These are phyloP conservation scores for Pluvianellus socialis DNA, from an alignment of 2,113 vertebrate species.

Conservation along the genomic window DNA sequence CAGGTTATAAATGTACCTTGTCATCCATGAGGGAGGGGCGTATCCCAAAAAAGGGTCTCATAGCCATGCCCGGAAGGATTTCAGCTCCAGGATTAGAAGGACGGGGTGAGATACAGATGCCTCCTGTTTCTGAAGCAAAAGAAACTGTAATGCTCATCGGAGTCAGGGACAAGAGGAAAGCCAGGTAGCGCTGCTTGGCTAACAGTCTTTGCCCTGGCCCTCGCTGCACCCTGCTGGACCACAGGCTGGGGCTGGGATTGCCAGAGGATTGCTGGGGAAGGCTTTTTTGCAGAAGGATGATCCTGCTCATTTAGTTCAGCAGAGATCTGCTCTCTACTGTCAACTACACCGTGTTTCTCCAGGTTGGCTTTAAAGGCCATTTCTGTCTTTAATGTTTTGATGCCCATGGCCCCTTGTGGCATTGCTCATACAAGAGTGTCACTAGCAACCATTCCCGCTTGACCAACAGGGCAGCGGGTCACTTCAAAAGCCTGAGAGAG, in stretches of 20 bases:
- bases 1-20: slow-evolving; percentile 61
- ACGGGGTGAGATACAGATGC: slow-evolving; percentile 80
- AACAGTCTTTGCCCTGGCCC: not conserved
- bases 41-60: slow-evolving; percentile 84
- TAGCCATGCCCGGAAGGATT: slow-evolving; percentile 83
- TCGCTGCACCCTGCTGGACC: not conserved
- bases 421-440: not conserved
- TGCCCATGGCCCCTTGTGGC: not conserved
- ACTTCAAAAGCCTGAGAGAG: not conserved
- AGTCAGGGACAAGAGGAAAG: not conserved
- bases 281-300: not conserved
- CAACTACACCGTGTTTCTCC: not conserved
- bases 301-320: not conserved
- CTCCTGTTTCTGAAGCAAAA: slow-evolving; percentile 80
- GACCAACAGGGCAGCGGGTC: not conserved
- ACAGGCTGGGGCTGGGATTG: not conserved
- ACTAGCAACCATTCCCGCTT: not conserved
- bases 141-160: not conserved
- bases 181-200: not conserved
- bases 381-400: not conserved
- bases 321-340: not conserved
- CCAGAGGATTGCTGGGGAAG: not conserved
- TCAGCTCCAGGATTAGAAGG: slow-evolving; percentile 77
- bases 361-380: not conserved
- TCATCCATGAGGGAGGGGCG: slow-evolving; percentile 76